Conservation (phyloP, 1,140 invertebrate genomes). For the Eulimnadia texana region DNA sequence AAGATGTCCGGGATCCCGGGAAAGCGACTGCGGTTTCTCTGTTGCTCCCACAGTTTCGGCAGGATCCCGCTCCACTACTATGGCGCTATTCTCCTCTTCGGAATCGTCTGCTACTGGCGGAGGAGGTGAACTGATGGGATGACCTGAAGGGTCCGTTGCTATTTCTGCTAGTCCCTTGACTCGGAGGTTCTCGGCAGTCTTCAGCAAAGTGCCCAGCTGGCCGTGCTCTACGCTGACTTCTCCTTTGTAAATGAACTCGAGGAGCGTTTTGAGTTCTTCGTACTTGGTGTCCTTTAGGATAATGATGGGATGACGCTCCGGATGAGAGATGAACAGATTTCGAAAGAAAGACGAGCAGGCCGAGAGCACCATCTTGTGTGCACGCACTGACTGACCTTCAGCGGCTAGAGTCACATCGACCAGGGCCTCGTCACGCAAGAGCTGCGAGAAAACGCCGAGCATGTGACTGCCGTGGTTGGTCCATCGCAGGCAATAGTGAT, state of each 20-base stretch:
- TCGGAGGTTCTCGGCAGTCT: slow-evolving; percentile 83
- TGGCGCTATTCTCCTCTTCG: neutral
- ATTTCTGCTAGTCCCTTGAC: slow-evolving; percentile 82
- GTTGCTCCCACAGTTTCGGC: neutral
- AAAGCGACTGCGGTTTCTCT: neutral
- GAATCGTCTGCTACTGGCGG: neutral
- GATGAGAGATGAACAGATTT: slow-evolving; percentile 49
- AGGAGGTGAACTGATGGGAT: neutral
- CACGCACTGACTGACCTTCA: slow-evolving; percentile 82
- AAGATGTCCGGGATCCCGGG: neutral
- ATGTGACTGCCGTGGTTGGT: slow-evolving; percentile 28
- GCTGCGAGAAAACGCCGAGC: slow-evolving; percentile 25
- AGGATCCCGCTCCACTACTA: neutral
- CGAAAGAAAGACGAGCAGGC: slow-evolving; percentile 91
- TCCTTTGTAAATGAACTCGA: slow-evolving; percentile 93
- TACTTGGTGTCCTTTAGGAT: slow-evolving; percentile 86
- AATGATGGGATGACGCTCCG: slow-evolving; percentile 79
- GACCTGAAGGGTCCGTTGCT: slow-evolving; percentile 22
- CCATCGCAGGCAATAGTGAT: slow-evolving; percentile 29
- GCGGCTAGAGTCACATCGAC: slow-evolving; percentile 90
- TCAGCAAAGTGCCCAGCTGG: slow-evolving; percentile 73
- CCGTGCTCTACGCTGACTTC: slow-evolving; percentile 88
- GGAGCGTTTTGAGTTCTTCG: slow-evolving; percentile 70
- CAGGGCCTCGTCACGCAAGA: slow-evolving; percentile 76
- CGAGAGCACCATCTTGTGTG: slow-evolving; percentile 87